Percentiles rank a stretch among this genome's conserved stretches.
These are phyloP conservation scores for Mugil cephalus DNA, from an alignment of 2,113 vertebrate genomes.

Conservation along the genomic window DNA sequence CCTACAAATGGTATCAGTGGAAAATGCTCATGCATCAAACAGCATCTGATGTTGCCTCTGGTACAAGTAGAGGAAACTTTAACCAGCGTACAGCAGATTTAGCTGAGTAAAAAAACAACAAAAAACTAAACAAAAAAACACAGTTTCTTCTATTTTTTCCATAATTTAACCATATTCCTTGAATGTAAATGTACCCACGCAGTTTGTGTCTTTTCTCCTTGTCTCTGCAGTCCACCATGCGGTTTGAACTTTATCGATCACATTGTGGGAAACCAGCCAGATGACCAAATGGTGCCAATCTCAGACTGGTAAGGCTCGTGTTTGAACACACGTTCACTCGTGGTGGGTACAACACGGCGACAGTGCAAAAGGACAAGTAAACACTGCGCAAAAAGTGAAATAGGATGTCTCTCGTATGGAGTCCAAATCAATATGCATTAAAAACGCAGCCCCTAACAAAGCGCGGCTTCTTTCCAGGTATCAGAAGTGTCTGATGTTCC, in stretches of 20 bases:
- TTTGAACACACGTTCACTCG: slow-evolving; percentile 52
- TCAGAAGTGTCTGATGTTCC: slow-evolving; percentile 87
- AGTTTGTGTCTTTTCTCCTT: not conserved
- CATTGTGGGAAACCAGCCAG: slow-evolving; percentile 89
- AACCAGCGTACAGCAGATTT: no score
- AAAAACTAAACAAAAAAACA: no score
- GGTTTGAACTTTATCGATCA: slow-evolving; percentile 87
- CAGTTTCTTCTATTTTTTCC: no score
- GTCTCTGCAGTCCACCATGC: slow-evolving; percentile 74
- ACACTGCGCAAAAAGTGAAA: not conserved
- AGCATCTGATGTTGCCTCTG: no score
- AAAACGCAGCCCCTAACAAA: no score
- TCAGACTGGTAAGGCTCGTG: slow-evolving; percentile 85
- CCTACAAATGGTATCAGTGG: no score
- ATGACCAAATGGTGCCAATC: slow-evolving; percentile 85
- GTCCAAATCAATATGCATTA: not conserved
- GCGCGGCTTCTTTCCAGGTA: slow-evolving; percentile 78
- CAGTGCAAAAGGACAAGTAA: slow-evolving; percentile 58
- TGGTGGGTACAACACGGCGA: slow-evolving; percentile 6
- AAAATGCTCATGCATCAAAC: no score
- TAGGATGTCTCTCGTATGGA: not conserved
- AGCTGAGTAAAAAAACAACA: no score
- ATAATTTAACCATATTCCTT: no score
- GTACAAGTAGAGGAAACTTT: no score
- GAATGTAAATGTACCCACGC: slow-evolving; percentile 8